Conservation (phyloP, 2,888 invertebrate species). For the Drosophila falleni region DNA sequence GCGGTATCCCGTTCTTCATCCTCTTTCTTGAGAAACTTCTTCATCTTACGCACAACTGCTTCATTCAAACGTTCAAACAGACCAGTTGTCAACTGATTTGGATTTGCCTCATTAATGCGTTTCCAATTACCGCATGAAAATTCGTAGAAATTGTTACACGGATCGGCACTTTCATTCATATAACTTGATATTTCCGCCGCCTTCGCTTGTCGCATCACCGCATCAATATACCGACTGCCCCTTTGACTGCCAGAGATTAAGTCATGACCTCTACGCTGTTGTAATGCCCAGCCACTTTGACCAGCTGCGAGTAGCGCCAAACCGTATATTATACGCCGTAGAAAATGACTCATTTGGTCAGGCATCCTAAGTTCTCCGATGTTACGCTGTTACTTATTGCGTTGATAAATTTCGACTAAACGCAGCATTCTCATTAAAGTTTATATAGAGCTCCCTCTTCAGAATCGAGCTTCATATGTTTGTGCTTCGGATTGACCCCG, state of each 20-base stretch:
- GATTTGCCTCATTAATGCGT: constrained; percentile 65
- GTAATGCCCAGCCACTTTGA: constrained; percentile 5
- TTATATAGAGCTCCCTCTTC: constrained; percentile 4
- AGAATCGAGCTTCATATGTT: not conserved
- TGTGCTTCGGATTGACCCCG: constrained; percentile 22
- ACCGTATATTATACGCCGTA: constrained; percentile 17
- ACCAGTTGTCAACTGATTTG: constrained; percentile 67
- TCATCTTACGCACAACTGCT: constrained; percentile 68
- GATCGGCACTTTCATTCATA: constrained; percentile 74
- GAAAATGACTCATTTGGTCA: constrained; percentile 9
- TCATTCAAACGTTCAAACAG: constrained; percentile 72
- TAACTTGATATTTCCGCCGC: constrained; percentile 73
- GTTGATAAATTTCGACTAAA: constrained; percentile 26
- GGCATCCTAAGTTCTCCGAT: constrained; percentile 7
- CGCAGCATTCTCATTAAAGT: not conserved
- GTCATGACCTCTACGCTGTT: not conserved
- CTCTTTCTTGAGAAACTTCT: constrained; percentile 47
- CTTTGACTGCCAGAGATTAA: constrained; percentile 13
- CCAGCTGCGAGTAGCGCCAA: constrained; percentile 9
- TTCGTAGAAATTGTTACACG: constrained; percentile 81
- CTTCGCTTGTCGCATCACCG: constrained; percentile 63
- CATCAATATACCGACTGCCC: constrained; percentile 20
- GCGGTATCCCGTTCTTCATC: constrained; percentile 49
- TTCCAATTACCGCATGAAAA: constrained; percentile 83
- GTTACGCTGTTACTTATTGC: constrained; percentile 20